These are phyloP conservation scores for Coendou prehensilis DNA, from an alignment of 2,797 vertebrate species.

Conservation along the genomic window DNA sequence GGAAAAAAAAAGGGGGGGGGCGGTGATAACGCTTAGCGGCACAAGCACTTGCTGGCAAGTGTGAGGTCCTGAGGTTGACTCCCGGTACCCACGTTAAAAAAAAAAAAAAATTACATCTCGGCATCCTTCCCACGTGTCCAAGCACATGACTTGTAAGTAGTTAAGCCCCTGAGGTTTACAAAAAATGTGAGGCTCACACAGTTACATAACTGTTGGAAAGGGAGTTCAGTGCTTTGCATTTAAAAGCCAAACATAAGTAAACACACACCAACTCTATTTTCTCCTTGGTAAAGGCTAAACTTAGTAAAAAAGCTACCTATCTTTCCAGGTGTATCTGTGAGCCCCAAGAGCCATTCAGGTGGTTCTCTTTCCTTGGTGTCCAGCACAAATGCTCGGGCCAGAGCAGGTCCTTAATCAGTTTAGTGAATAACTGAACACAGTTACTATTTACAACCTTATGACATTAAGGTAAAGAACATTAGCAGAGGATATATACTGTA, in stretches of 20 bases:
- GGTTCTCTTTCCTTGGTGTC: not conserved
- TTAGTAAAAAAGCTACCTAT: not conserved
- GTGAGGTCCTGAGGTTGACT: too few species aligned
- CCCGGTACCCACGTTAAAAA: too few species aligned
- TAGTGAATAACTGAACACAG: not conserved
- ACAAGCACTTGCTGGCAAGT: too few species aligned
- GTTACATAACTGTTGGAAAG: constrained; percentile 18
- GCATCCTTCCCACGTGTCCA: not conserved
- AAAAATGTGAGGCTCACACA: constrained; percentile 38
- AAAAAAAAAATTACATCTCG: not conserved
- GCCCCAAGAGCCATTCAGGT: not conserved
- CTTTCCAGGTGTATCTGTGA: not conserved
- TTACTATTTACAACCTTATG: not conserved
- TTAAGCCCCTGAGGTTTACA: not conserved
- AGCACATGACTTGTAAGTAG: not conserved
- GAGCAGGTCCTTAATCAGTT: not conserved
- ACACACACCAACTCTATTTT: not conserved
- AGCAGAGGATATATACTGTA: not conserved
- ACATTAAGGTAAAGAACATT: not conserved
- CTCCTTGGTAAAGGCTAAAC: not conserved
- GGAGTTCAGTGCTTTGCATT: constrained; percentile 21
- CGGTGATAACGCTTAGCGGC: too few species aligned
- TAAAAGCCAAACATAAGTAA: not conserved
- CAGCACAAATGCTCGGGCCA: not conserved
- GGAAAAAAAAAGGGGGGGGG: too few species aligned